phyloP scores from a whole-genome alignment of 1,140 invertebrate genomes.

The Phortica variegata region DNA sequence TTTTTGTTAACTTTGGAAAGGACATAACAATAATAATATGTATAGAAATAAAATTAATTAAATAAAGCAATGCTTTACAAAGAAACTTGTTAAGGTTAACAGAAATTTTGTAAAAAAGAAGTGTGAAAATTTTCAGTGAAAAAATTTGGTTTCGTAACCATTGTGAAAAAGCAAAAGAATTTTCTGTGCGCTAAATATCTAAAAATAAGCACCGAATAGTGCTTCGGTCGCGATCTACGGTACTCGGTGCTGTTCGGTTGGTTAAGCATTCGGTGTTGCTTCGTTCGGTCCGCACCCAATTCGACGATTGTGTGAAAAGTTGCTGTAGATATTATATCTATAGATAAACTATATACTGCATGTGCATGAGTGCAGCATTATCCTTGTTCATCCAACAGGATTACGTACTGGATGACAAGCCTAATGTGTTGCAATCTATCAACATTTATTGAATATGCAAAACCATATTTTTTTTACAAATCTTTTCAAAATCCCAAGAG shows the following conservation, averaged over 20 bases:
- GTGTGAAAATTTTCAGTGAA: constrained; percentile 32
- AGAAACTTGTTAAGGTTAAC: constrained; percentile 4
- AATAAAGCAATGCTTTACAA: constrained; percentile 35
- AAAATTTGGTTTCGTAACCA: constrained; percentile 54
- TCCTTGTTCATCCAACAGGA: constrained; percentile 31
- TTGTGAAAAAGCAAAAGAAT: constrained; percentile 47
- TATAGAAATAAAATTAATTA: constrained; percentile 48
- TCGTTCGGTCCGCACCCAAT: constrained; percentile 50
- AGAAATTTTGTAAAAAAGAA: constrained; percentile 20
- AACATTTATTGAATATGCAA: too few species aligned
- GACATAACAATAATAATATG: constrained; percentile 29
- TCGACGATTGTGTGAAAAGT: constrained; percentile 41
- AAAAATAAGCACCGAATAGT: constrained; percentile 40
- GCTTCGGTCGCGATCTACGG: constrained; percentile 27
- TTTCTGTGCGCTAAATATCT: constrained; percentile 57
- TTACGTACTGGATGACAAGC: constrained; percentile 13
- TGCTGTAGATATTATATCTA: constrained; percentile 18
- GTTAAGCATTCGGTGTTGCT: too few species aligned
- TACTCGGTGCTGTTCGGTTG: constrained; percentile 16
- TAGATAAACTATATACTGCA: constrained; percentile 4
- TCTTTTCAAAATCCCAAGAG: too few species aligned
- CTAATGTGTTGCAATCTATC: too few species aligned
- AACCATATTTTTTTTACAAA: too few species aligned
- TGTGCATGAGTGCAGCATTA: constrained; percentile 17
- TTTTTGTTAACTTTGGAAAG: constrained; percentile 29